phyloP scores from a whole-genome alignment of 2,888 invertebrate genomes.

The Hyposoter dolosus region DNA sequence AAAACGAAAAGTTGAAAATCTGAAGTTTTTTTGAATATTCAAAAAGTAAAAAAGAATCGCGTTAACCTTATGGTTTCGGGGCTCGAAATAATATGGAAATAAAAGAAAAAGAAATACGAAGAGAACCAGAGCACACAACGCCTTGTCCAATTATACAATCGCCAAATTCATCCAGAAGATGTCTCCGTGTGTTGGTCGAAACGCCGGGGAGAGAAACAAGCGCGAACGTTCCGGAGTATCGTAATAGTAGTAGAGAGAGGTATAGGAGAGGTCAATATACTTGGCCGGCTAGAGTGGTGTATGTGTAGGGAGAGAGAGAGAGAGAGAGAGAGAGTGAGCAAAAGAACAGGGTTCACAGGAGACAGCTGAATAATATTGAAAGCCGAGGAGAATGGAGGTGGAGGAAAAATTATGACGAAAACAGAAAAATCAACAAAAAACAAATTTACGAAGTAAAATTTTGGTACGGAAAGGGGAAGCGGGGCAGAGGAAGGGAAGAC shows the following conservation, averaged over 20 bases:
- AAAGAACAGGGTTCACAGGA: slow-evolving; percentile 34
- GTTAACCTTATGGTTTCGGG: not conserved
- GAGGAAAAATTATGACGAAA: not conserved
- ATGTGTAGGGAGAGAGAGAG: slow-evolving; percentile 17
- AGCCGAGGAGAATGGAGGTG: not conserved
- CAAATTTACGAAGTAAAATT: not conserved
- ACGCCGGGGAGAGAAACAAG: slow-evolving; percentile 37
- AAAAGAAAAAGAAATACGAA: not conserved
- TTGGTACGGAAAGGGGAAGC: not conserved
- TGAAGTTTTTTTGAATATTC: not conserved
- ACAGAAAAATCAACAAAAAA: not conserved
- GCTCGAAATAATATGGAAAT: not conserved
- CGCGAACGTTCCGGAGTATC: slow-evolving; percentile 61
- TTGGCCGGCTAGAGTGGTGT: slow-evolving; percentile 47
- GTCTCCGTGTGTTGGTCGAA: slow-evolving; percentile 43
- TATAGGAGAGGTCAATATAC: slow-evolving; percentile 67
- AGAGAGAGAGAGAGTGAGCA: not conserved
- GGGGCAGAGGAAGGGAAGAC: not conserved
- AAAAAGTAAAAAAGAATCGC: not conserved
- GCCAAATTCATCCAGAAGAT: slow-evolving; percentile 52
- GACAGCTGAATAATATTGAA: slow-evolving; percentile 16
- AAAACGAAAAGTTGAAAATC: not conserved
- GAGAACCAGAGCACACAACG: slow-evolving; percentile 14
- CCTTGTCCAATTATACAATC: slow-evolving; percentile 36
- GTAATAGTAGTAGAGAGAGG: slow-evolving; percentile 63